These are phyloP conservation scores for Drosophila pachea DNA, from an alignment of 1,140 invertebrate genomes.

Conservation along the genomic window DNA sequence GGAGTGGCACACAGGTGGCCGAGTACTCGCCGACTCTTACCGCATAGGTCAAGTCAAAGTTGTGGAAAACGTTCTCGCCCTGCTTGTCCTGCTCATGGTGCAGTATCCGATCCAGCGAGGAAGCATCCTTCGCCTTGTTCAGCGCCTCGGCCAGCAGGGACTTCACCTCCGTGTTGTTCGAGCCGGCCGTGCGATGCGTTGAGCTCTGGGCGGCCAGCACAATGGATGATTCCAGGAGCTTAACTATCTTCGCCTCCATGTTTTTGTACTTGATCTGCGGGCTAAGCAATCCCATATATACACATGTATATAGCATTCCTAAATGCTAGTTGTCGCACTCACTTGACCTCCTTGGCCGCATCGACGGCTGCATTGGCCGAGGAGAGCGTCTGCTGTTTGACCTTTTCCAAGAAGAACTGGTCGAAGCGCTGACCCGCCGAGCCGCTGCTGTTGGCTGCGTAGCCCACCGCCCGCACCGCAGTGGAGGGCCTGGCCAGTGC, in stretches of 20 bases:
- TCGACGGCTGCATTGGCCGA: constrained; percentile 79
- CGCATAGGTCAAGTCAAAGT: constrained; percentile 95
- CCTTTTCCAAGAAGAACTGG: constrained; percentile 85
- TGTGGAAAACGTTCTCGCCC: constrained; percentile 89
- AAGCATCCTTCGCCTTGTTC: constrained; percentile 97
- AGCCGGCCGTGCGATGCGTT: constrained; percentile 47
- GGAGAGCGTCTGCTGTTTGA: constrained; percentile 76
- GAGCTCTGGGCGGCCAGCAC: constrained; percentile 79
- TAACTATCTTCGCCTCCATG: constrained; percentile 89
- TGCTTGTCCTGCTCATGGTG: constrained; percentile 94
- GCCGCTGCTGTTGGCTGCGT: constrained; percentile 84
- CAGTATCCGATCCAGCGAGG: constrained; percentile 92
- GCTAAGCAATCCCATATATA: constrained; percentile 77
- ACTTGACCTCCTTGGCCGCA: constrained; percentile 84
- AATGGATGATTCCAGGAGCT: constrained; percentile 91
- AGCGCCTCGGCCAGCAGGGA: constrained; percentile 81
- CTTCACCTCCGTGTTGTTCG: constrained; percentile 49
- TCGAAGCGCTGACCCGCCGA: constrained; percentile 84
- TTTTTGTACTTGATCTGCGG: constrained; percentile 91
- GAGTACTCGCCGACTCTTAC: constrained; percentile 80
- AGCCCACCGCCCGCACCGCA: constrained; percentile 96
- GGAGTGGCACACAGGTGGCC: background rate
- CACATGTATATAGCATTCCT: background rate
- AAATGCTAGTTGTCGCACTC: constrained; percentile 11
- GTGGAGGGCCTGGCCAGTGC: constrained; percentile 90